Evolutionary conservation across 35 echinoderm and acorn worm species (phyloP).

Genomic region (Apostichopus parvimensis): DNA sequence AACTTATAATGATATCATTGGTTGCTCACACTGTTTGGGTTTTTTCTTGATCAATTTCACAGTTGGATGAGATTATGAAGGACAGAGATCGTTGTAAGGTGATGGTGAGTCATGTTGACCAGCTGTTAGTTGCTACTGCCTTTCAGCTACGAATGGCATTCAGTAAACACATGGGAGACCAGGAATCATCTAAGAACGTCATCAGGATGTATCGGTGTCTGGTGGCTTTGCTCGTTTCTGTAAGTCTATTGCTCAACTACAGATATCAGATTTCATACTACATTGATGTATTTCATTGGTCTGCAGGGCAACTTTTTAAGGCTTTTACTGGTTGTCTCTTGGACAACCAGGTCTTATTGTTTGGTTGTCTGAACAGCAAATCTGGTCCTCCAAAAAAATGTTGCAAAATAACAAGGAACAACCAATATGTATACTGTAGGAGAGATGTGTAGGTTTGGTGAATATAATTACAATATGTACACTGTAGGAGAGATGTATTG

Average conservation of each 20-base stretch:
- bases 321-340: background rate
- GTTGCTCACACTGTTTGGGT: background rate
- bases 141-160: slow-evolving; percentile 95
- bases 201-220: slow-evolving; percentile 87
- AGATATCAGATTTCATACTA: no score
- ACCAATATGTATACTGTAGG: no score
- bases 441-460: no score
- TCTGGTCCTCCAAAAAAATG: no score
- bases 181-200: slow-evolving; percentile 78
- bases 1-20: no score
- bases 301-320: background rate
- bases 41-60: background rate
- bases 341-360: no score
- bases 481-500: no score
- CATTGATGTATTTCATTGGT: no score
- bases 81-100: slow-evolving; percentile 70
- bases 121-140: slow-evolving; percentile 77
- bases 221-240: slow-evolving; percentile 87
- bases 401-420: no score
- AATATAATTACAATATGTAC: no score
- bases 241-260: slow-evolving; percentile 37
- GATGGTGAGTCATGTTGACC: slow-evolving; percentile 78
- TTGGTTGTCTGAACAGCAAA: no score
- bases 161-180: slow-evolving; percentile 93
- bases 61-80: slow-evolving; percentile 95